phyloP scores from a whole-genome alignment of 53 echinoderm and acorn worm genomes.

The Arbacia lixula region DNA sequence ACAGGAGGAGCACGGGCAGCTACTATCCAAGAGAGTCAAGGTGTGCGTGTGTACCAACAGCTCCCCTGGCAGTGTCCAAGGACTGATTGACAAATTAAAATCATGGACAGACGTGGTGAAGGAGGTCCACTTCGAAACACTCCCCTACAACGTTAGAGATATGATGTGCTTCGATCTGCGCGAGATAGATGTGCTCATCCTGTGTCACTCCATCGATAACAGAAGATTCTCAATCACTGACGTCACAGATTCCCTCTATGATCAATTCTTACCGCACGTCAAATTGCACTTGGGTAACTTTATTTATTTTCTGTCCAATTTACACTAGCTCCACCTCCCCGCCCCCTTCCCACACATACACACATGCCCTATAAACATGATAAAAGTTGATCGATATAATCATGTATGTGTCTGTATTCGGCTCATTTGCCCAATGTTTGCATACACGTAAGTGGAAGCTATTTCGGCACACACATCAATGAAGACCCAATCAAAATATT shows the following conservation, averaged over 20 bases:
- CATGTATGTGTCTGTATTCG: too few relatives aligned
- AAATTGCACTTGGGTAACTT: not conserved
- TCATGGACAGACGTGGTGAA: not conserved
- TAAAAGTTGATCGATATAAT: too few relatives aligned
- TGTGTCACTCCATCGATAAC: slow-evolving; percentile 29
- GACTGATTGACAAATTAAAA: not conserved
- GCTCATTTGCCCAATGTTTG: too few relatives aligned
- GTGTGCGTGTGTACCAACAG: not conserved
- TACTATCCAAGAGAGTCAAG: not conserved
- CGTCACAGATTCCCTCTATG: slow-evolving; percentile 27
- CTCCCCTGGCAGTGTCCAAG: not conserved
- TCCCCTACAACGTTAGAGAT: slow-evolving; percentile 18
- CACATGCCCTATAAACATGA: not conserved
- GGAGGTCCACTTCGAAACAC: not conserved
- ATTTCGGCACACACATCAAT: not conserved
- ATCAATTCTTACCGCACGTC: slow-evolving; percentile 5
- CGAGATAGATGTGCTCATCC: slow-evolving; percentile 23
- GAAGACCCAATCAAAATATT: too few relatives aligned
- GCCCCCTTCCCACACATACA: too few relatives aligned
- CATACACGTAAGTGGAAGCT: not conserved
- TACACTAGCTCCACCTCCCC: not conserved
- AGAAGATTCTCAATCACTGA: slow-evolving; percentile 16
- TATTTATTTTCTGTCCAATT: not conserved
- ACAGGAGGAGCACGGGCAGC: not conserved
- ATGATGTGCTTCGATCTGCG: slow-evolving; percentile 3